Percentiles rank a stretch among this genome's conserved stretches.
Conservation (phyloP, 2,113 vertebrate species). For the Passer montanus region DNA sequence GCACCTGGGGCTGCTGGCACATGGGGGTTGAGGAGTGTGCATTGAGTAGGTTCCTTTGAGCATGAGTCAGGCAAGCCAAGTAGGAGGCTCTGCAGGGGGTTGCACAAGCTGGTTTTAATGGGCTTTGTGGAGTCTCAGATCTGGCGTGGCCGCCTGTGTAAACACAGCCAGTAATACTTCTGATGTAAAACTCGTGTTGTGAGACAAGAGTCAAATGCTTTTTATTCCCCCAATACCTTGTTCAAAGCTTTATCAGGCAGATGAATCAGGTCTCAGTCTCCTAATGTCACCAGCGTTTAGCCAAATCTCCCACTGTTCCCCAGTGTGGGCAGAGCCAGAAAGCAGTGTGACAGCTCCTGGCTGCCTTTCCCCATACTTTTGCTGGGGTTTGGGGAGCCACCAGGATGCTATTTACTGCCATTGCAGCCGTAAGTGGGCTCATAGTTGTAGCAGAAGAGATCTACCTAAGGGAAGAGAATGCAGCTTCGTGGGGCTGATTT, state of each 20-base stretch:
- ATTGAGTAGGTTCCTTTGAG: rapidly evolving
- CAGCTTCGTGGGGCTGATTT: neutral
- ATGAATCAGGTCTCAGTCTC: neutral
- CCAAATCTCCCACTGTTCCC: neutral
- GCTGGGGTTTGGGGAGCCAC: neutral
- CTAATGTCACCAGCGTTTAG: neutral
- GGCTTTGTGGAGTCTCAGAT: neutral
- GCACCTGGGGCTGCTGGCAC: neutral
- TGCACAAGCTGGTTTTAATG: constrained; percentile 25
- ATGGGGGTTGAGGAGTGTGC: rapidly evolving
- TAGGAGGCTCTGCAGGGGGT: neutral
- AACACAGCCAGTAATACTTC: constrained; percentile 20
- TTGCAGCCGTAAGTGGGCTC: neutral
- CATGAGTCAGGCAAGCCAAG: rapidly evolving
- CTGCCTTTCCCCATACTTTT: neutral
- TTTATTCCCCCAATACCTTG: neutral
- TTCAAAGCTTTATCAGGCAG: constrained; percentile 43
- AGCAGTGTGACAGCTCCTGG: neutral
- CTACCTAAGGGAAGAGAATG: neutral
- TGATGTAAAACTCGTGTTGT: neutral
- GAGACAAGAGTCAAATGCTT: constrained; percentile 11
- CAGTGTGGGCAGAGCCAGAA: neutral
- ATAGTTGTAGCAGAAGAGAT: neutral
- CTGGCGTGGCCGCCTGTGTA: neutral
- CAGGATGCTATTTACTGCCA: neutral